phyloP scores from a whole-genome alignment of 2,113 vertebrate species.

The Dinomys branickii region DNA sequence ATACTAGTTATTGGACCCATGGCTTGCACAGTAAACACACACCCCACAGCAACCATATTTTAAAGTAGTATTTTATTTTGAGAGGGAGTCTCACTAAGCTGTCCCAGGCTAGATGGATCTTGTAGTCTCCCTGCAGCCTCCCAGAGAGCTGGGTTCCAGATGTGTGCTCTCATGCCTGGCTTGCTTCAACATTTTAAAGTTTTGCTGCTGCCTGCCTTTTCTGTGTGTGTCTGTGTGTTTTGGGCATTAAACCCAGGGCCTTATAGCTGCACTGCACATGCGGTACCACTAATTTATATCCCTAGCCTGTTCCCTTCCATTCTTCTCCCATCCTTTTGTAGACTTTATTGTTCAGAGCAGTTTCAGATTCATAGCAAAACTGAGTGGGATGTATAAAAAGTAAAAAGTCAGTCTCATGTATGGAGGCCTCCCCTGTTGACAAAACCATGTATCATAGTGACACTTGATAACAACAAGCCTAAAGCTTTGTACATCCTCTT shows the following conservation, averaged over 20 bases:
- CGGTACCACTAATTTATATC: neutral
- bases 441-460: neutral
- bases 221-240: neutral
- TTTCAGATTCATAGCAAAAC: slow-evolving; percentile 6
- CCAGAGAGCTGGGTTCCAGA: neutral
- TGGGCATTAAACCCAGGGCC: neutral
- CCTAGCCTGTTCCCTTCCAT: neutral
- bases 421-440: neutral
- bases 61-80: no score
- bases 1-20: neutral
- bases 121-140: neutral
- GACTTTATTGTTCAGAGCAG: neutral
- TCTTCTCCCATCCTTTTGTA: neutral
- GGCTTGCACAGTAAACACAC: no score
- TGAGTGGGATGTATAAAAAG: neutral
- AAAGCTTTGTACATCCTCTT: neutral
- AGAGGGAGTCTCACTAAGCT: neutral
- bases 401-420: neutral
- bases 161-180: neutral
- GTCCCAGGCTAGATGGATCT: no score
- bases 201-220: neutral
- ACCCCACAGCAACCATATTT: no score
- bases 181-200: neutral
- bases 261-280: neutral
- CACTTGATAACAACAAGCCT: neutral